Percentiles rank a stretch among this genome's conserved stretches.
Conservation (phyloP, 2,888 invertebrate species). For the Crepidodera aurea region DNA sequence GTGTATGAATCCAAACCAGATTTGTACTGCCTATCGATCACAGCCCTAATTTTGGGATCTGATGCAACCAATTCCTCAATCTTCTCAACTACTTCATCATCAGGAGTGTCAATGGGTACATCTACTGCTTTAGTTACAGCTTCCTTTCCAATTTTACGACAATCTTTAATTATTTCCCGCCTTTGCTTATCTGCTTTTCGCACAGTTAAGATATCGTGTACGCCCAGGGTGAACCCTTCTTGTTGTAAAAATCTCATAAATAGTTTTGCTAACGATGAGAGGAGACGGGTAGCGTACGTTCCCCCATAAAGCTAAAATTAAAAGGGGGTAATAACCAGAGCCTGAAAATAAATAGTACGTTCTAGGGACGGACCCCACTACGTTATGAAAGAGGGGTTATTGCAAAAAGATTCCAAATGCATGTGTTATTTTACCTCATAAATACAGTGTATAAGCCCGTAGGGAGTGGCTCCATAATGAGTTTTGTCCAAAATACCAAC, state of each 20-base stretch:
- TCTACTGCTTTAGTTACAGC: constrained; percentile 72
- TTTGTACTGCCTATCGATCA: constrained; percentile 87
- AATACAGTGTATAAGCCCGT: constrained; percentile 92
- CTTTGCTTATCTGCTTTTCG: constrained; percentile 77
- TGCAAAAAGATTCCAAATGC: too few species aligned
- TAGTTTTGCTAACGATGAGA: constrained; percentile 90
- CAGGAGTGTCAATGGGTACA: constrained; percentile 66
- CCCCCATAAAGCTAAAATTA: constrained; percentile 86
- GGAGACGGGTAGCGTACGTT: constrained; percentile 77
- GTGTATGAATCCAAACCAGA: constrained; percentile 80
- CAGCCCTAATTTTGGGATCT: constrained; percentile 80
- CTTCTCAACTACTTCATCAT: constrained; percentile 69
- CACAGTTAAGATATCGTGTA: constrained; percentile 90
- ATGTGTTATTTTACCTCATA: too few species aligned
- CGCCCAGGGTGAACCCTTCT: constrained; percentile 94
- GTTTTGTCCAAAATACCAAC: constrained; percentile 95
- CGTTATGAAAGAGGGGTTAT: too few species aligned
- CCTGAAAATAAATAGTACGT: too few species aligned
- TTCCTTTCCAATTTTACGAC: constrained; percentile 61
- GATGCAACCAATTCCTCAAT: constrained; percentile 75
- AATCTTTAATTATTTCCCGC: constrained; percentile 71
- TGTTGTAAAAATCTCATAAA: constrained; percentile 85
- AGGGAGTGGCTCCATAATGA: constrained; percentile 95
- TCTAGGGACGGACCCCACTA: too few species aligned
- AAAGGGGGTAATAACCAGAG: too few species aligned